Conservation (phyloP, 2,888 invertebrate species). For the Cryptus viduatorius region DNA sequence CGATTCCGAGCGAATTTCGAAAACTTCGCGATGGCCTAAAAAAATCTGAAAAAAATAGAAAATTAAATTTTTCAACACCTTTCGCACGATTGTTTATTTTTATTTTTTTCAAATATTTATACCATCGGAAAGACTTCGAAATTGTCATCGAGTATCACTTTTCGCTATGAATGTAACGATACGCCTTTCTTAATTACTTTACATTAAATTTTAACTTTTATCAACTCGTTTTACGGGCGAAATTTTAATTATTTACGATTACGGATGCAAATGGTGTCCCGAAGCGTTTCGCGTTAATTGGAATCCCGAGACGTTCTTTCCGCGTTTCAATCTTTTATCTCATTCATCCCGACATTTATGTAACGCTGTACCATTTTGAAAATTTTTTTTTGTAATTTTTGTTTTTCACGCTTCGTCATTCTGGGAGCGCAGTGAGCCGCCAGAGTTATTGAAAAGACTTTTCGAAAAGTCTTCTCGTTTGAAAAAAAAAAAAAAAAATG, state of each 20-base stretch:
- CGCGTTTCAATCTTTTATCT: conserved; percentile 2
- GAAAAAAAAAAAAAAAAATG: no score
- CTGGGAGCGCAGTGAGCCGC: background rate
- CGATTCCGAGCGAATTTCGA: no score
- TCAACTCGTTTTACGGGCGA: background rate
- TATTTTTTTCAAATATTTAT: no score
- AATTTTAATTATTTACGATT: background rate
- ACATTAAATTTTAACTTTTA: background rate
- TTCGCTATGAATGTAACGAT: no score
- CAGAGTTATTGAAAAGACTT: background rate
- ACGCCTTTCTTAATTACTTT: background rate
- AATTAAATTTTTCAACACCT: no score
- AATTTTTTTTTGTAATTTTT: background rate
- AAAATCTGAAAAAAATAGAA: no score
- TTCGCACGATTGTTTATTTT: no score
- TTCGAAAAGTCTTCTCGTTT: background rate
- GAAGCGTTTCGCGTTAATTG: conserved; percentile 13
- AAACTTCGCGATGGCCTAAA: no score
- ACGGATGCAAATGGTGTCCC: background rate
- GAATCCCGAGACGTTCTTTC: background rate
- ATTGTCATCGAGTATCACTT: no score
- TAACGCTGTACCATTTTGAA: background rate
- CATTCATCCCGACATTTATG: background rate
- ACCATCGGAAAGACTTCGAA: no score
- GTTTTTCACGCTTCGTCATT: background rate